These are phyloP conservation scores for Diabrotica balteata DNA, from an alignment of 2,888 invertebrate genomes.

Conservation along the genomic window DNA sequence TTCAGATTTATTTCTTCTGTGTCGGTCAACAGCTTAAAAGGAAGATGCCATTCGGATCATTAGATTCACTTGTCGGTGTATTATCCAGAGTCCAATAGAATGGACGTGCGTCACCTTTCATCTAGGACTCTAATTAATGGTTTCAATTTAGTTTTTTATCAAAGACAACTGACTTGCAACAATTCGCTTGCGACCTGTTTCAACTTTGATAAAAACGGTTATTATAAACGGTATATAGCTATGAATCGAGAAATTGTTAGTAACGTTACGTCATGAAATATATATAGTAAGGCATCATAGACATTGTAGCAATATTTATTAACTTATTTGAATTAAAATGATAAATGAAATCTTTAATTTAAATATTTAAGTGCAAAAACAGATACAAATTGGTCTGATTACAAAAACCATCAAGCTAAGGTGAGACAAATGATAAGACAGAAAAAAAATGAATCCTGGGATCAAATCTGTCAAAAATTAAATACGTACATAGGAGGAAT, in stretches of 20 bases:
- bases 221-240: slow-evolving; percentile 7
- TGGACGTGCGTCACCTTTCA: slow-evolving; percentile 30
- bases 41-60: slow-evolving; percentile 37
- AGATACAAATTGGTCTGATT: no score
- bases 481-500: no score
- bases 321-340: no score
- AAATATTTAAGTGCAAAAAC: no score
- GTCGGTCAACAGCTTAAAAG: slow-evolving; percentile 34
- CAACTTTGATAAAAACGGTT: slow-evolving; percentile 1
- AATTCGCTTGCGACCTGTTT: slow-evolving; percentile 17
- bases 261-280: slow-evolving; percentile 7
- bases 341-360: no score
- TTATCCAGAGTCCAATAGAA: slow-evolving; percentile 32
- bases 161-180: slow-evolving; percentile 23
- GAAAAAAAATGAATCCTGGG: no score
- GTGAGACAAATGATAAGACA: no score
- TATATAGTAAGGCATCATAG: no score
- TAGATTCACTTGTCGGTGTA: slow-evolving; percentile 37
- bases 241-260: slow-evolving; percentile 1
- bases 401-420: no score
- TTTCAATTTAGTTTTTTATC: slow-evolving; percentile 22
- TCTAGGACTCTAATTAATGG: slow-evolving; percentile 33
- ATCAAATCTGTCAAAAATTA: no score
- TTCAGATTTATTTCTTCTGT: slow-evolving; percentile 39
- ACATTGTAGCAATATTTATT: no score